Conservation (phyloP, 2,113 vertebrate species). For the Caloenas nicobarica region DNA sequence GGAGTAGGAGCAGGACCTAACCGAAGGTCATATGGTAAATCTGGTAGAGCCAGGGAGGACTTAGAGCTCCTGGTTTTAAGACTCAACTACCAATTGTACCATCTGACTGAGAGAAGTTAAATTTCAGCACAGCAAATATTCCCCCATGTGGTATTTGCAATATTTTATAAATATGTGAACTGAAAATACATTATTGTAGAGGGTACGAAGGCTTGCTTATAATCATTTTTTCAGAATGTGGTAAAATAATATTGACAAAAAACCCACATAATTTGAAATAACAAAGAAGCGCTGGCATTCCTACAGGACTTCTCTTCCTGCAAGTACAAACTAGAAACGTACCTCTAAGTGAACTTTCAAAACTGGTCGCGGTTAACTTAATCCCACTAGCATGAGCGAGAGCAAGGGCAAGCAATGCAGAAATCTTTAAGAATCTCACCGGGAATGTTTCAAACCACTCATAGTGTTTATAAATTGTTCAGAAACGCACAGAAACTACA, state of each 20-base stretch:
- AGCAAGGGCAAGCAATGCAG: not conserved
- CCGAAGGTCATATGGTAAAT: not conserved
- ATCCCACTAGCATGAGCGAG: not conserved
- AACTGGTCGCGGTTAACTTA: not conserved
- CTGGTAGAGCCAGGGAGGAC: not conserved
- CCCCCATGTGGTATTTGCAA: accelerated
- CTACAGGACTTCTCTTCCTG: not conserved
- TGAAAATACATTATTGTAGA: not conserved
- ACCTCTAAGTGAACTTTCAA: not conserved
- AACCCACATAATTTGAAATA: not conserved
- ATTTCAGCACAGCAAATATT: not conserved
- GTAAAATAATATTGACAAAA: not conserved
- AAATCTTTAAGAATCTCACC: not conserved
- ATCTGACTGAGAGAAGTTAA: not conserved
- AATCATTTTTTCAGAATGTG: not conserved
- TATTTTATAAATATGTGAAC: not conserved
- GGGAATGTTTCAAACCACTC: not conserved
- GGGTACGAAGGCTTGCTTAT: not conserved
- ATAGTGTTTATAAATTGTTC: not conserved
- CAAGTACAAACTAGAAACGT: not conserved
- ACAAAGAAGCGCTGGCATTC: not conserved
- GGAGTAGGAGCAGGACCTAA: not conserved
- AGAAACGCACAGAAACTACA: not conserved
- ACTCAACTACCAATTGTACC: not conserved
- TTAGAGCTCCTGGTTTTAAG: not conserved